Percentiles rank a stretch among this genome's conserved stretches.
These are phyloP conservation scores for Microtus montanus DNA, from an alignment of 2,113 vertebrate genomes.

Conservation along the genomic window DNA sequence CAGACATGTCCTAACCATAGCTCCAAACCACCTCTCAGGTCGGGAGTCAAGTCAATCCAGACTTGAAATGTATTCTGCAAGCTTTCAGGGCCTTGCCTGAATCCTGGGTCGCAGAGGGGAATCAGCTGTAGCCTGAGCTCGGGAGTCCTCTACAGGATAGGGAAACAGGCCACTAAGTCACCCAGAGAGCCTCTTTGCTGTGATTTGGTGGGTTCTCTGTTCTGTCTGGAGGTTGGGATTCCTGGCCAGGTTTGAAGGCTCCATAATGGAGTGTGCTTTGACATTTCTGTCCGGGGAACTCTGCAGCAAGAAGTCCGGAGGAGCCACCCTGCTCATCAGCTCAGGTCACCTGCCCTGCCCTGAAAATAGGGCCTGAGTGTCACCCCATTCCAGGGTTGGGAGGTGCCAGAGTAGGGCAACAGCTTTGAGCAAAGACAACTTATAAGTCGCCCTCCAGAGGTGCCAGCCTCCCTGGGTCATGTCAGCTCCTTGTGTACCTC, in stretches of 20 bases:
- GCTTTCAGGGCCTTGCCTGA: background rate
- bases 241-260: conserved; percentile 71
- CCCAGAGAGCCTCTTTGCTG: background rate
- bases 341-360: background rate
- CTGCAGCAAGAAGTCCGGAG: background rate
- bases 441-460: background rate
- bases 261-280: conserved; percentile 72
- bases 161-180: background rate
- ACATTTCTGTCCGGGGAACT: conserved; percentile 25
- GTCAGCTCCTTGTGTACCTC: background rate
- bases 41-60: background rate
- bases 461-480: background rate
- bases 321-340: background rate
- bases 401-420: background rate
- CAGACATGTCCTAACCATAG: background rate
- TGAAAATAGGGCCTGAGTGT: background rate
- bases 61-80: background rate
- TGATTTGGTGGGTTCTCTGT: background rate
- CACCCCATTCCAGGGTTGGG: background rate
- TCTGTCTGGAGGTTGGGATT: background rate
- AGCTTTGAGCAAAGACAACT: background rate
- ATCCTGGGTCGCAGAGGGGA: background rate
- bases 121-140: background rate
- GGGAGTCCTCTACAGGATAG: background rate
- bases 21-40: background rate